A percentile compares a stretch with the other conserved stretches of the same genome.
phyloP scores from a whole-genome alignment of 1,140 invertebrate genomes.

The Drosophila subobscura region DNA sequence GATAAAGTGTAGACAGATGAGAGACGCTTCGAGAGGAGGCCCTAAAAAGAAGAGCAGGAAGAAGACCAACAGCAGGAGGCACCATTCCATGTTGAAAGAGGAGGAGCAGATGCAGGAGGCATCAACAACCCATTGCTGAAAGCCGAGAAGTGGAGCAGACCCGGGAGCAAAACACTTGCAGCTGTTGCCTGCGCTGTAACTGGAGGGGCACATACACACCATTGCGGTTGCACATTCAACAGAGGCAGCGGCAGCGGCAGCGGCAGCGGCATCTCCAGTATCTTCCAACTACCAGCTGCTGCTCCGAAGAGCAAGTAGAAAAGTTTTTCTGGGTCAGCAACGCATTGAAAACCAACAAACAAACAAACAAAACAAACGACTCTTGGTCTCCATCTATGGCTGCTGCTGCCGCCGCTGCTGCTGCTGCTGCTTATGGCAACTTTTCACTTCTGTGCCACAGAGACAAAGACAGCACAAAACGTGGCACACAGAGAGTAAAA shows the following conservation, averaged over 20 bases:
- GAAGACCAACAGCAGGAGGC: conserved; percentile 3
- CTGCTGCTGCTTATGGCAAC: conserved; percentile 49
- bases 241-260: not conserved
- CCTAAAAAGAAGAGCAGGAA: conserved; percentile 5
- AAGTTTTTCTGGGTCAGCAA: conserved; percentile 83
- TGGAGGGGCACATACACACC: too few relatives aligned
- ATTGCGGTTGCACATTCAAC: too few relatives aligned
- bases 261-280: conserved; percentile 21
- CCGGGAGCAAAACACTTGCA: conserved; percentile 68
- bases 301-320: conserved; percentile 49
- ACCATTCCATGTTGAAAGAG: conserved; percentile 27
- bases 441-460: conserved; percentile 40
- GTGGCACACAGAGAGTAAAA: conserved; percentile 23
- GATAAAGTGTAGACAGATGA: conserved; percentile 13
- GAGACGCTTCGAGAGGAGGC: conserved; percentile 30
- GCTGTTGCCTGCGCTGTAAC: conserved; percentile 49
- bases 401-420: conserved; percentile 23
- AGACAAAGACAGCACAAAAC: conserved; percentile 60
- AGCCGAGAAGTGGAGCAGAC: conserved; percentile 32
- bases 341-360: conserved; percentile 72
- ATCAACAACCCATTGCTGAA: conserved; percentile 20
- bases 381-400: too few relatives aligned
- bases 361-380: conserved; percentile 31
- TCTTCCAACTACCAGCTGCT: conserved; percentile 32
- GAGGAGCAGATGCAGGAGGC: conserved; percentile 4